Evolutionary conservation across 2,888 invertebrate genomes (phyloP).

Genomic region (Sinodicranocentrus sp.): DNA sequence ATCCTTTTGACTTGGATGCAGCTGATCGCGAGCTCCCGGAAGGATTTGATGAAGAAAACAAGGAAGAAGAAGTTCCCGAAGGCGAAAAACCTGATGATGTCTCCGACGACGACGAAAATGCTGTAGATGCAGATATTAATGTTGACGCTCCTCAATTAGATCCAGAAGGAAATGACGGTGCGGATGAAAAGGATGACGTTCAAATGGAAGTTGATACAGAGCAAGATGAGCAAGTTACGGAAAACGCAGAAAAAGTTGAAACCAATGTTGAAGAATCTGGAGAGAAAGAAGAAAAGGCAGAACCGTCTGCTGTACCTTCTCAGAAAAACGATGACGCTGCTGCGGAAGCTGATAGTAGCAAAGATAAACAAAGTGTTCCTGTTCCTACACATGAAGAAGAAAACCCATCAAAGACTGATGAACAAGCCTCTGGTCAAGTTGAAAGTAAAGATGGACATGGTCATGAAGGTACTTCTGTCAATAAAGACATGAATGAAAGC

Average conservation of each 20-base stretch:
- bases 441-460: conserved; percentile 78
- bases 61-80: conserved; percentile 79
- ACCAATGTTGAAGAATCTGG: conserved; percentile 77
- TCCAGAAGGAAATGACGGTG: conserved; percentile 77
- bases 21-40: conserved; percentile 74
- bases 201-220: conserved; percentile 77
- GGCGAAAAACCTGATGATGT: conserved; percentile 79
- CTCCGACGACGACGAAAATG: conserved; percentile 79
- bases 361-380: conserved; percentile 61
- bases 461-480: conserved; percentile 77
- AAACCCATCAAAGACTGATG: conserved; percentile 68
- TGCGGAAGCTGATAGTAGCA: conserved; percentile 29
- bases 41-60: conserved; percentile 78
- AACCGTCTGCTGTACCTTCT: conserved; percentile 60
- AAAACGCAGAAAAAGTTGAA: conserved; percentile 77
- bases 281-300: conserved; percentile 61
- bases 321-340: conserved; percentile 46
- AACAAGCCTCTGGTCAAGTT: conserved; percentile 78
- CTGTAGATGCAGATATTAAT: conserved; percentile 78
- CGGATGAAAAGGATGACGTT: conserved; percentile 76
- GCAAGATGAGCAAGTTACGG: conserved; percentile 78
- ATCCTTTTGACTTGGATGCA: conserved; percentile 90
- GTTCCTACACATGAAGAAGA: conserved; percentile 67
- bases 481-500: conserved; percentile 59
- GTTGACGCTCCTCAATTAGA: conserved; percentile 80